Conservation (phyloP, 2,797 vertebrate species). For the Hipposideros larvatus region DNA sequence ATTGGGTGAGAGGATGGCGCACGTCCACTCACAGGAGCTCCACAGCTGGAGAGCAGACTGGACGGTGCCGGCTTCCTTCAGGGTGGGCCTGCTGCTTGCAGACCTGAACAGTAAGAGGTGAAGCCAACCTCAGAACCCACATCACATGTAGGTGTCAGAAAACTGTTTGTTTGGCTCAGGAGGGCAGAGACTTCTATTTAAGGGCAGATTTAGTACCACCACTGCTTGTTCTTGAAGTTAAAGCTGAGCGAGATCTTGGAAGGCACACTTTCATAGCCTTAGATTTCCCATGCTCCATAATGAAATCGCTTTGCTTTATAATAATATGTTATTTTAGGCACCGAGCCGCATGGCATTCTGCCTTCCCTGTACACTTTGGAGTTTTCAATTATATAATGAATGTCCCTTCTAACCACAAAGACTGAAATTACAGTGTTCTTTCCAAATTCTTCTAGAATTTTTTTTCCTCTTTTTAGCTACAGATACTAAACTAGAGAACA, state of each 20-base stretch:
- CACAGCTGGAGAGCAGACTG: too few species aligned
- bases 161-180: background rate
- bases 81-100: background rate
- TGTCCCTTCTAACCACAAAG: slow-evolving; percentile 8
- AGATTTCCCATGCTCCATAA: background rate
- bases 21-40: background rate
- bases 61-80: background rate
- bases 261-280: background rate
- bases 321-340: slow-evolving; percentile 61
- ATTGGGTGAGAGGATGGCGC: too few species aligned
- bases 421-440: slow-evolving; percentile 43
- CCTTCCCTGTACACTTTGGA: background rate
- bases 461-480: background rate
- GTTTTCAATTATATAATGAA: slow-evolving; percentile 42
- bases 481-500: too few species aligned
- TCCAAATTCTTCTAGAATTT: background rate
- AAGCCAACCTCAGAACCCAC: background rate
- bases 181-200: background rate
- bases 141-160: background rate
- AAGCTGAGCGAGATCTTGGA: background rate
- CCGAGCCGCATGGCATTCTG: background rate
- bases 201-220: background rate
- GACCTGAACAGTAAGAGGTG: background rate
- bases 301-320: slow-evolving; percentile 22
- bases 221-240: background rate